Base-by-base conservation (phyloP, 2,113 vertebrate species). In the Austrofundulus limnaeus region DNA sequence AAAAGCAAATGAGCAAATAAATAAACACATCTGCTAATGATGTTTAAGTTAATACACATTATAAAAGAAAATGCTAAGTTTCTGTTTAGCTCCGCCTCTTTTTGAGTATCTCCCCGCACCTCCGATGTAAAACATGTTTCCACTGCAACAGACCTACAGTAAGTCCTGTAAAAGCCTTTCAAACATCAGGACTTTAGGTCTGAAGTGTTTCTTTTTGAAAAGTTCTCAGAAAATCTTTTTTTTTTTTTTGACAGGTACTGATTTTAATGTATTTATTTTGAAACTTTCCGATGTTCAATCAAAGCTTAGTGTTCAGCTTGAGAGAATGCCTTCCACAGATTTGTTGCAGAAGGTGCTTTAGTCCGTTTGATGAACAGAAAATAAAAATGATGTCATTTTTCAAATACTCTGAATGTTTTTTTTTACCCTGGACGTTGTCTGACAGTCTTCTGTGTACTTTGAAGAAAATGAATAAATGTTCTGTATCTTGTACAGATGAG, bases 241-340 rank as follows among this genome's bases (percentile, higher is more conserved):
- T n/a, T n/a, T n/a, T n/a, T 8, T n/a, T 42, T 24, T 56, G 7
- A 49, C 23, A 24, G 47, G 48, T 72, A 45, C 71, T 63, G 47
- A 70, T 74, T 52, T 50, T 47, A 58, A 58, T 75, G 57, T 56
- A 85, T 89, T 90, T 88, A 90, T 90, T 90, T 76, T 51, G 46
- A 63, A 61, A 76, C 66, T 70, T 80, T 72, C 54, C 56, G 50
- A 77, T 73, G 41, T 72, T 66, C 28, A 78, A 70, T 70, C 61
- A 53, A 42, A 71, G 66, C 66, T 76, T 55, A 16, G 59, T 56
- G 15, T 80, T 54, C 0, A 16, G 68, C 77, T 55, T 63, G 47
- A 25, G 15, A 53, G 52, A 28, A 63, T n/a, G 39, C 53, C 31
- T 55, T 65, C 21, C 28, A 66, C 66, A 49, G 41, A 66, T 66